Evolutionary conservation across 2,113 vertebrate genomes (phyloP).

Genomic region (Saccopteryx leptura): DNA sequence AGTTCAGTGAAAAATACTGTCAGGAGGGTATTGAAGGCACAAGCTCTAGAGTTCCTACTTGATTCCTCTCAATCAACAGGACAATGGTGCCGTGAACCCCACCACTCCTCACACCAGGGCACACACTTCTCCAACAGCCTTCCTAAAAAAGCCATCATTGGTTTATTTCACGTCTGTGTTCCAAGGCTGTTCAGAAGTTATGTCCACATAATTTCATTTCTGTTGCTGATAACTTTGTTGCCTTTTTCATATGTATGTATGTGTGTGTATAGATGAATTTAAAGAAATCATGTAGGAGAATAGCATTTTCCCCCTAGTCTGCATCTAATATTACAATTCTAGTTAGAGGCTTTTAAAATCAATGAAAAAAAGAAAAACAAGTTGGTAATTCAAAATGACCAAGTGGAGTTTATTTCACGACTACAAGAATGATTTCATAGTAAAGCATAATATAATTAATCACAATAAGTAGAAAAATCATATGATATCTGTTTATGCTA

Average conservation of each 20-base stretch:
- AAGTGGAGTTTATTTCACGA: slow-evolving; percentile 9
- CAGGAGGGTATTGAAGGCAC: not conserved
- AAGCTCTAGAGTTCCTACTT: not conserved
- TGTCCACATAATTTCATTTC: not conserved
- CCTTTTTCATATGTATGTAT: not conserved
- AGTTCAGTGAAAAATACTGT: not conserved
- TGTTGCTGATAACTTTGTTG: not conserved
- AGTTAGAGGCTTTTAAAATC: not conserved
- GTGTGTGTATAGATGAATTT: not conserved
- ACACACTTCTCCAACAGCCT: not conserved
- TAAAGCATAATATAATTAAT: slow-evolving; percentile 26
- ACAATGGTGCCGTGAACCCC: accelerated
- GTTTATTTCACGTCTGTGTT: not conserved
- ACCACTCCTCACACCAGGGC: not conserved
- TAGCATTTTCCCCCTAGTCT: not conserved
- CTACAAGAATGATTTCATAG: slow-evolving; percentile 8
- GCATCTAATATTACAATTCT: slow-evolving; percentile 41
- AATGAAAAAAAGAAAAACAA: not conserved
- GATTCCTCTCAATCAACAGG: not conserved
- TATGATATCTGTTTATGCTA: not conserved
- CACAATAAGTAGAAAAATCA: slow-evolving; percentile 14
- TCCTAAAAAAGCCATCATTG: not conserved
- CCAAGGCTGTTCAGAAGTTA: not conserved
- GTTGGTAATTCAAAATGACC: not conserved
- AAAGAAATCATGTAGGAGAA: not conserved